phyloP scores from a whole-genome alignment of 2,888 invertebrate genomes.

The Synergus itoensis region DNA sequence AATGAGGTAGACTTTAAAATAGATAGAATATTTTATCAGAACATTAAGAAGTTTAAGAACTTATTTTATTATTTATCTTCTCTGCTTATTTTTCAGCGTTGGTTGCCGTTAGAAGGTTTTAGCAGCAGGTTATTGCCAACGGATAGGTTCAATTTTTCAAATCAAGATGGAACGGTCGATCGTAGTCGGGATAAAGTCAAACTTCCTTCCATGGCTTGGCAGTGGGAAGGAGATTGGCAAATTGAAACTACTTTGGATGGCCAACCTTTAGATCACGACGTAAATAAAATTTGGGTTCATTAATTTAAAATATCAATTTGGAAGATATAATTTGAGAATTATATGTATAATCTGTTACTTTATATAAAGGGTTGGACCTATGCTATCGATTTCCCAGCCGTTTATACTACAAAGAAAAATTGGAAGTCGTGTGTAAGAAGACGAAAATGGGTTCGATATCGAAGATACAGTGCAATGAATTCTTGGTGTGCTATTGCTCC shows the following conservation, averaged over 20 bases:
- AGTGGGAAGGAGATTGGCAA: constrained; percentile 97
- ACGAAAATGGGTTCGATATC: constrained; percentile 92
- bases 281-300: constrained; percentile 65
- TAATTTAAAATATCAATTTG: constrained; percentile 11
- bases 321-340: neutral
- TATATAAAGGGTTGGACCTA: constrained; percentile 89
- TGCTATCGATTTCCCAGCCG: constrained; percentile 93
- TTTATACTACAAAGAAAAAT: constrained; percentile 88
- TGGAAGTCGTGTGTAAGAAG: constrained; percentile 95
- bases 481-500: constrained; percentile 96
- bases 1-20: constrained; percentile 84
- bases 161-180: constrained; percentile 89
- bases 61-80: neutral
- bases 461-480: constrained; percentile 93
- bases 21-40: neutral
- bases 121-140: constrained; percentile 91
- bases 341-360: constrained; percentile 1
- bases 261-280: constrained; percentile 92
- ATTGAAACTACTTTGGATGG: constrained; percentile 91
- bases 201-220: constrained; percentile 96
- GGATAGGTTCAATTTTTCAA: constrained; percentile 92
- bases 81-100: constrained; percentile 80
- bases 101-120: constrained; percentile 95
- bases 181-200: constrained; percentile 89
- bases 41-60: constrained; percentile 23